Evolutionary conservation across 2,797 vertebrate genomes (phyloP).

Genomic region (Agapornis canus): DNA sequence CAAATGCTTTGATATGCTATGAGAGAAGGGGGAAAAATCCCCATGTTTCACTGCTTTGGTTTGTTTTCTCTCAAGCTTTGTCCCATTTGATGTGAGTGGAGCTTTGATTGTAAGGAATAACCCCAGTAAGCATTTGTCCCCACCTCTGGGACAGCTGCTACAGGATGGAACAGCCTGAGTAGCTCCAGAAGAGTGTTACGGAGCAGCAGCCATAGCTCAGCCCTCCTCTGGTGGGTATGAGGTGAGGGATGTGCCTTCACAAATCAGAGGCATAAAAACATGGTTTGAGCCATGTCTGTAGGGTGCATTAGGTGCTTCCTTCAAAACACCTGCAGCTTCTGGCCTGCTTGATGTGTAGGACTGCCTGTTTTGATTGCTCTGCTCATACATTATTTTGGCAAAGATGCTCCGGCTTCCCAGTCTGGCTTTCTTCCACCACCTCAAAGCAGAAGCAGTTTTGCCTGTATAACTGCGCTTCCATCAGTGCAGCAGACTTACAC

Average conservation of each 20-base stretch:
- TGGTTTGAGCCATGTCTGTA: neutral
- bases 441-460: slow-evolving; percentile 41
- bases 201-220: neutral
- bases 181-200: neutral
- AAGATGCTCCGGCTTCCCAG: neutral
- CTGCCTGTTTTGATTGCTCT: neutral
- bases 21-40: rapidly evolving
- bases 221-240: neutral
- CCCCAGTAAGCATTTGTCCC: neutral
- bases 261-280: neutral
- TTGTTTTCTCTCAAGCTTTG: neutral
- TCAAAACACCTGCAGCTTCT: neutral
- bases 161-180: neutral
- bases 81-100: neutral
- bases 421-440: neutral
- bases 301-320: neutral
- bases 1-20: slow-evolving; percentile 5
- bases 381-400: neutral
- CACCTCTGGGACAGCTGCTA: neutral
- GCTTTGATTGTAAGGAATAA: neutral
- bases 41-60: neutral
- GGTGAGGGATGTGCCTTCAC: neutral
- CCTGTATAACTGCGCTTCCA: slow-evolving; percentile 14
- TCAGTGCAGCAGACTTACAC: neutral
- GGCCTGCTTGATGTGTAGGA: neutral